phyloP scores from a whole-genome alignment of 2,797 vertebrate species.

The Toxotes lorentzi region DNA sequence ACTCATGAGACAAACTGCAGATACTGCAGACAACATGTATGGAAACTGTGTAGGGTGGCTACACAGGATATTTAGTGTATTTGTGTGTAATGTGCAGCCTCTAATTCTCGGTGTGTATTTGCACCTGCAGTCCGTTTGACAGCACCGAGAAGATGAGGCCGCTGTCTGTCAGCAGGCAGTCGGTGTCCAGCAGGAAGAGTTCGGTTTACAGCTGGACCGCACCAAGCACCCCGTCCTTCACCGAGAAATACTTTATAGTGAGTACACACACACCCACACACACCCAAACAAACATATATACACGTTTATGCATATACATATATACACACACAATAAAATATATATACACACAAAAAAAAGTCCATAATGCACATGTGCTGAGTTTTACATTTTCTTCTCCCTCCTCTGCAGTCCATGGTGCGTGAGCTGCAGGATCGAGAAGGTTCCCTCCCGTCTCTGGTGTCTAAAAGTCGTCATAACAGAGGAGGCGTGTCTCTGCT shows the following conservation, averaged over 20 bases:
- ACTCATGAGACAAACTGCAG: neutral
- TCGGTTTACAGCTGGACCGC: constrained; percentile 93
- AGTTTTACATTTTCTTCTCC: neutral
- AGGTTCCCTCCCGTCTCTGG: constrained; percentile 75
- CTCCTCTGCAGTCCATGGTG: constrained; percentile 83
- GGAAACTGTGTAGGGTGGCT: neutral
- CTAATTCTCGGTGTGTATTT: constrained; percentile 12
- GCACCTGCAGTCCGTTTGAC: constrained; percentile 84
- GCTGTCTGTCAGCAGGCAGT: constrained; percentile 85
- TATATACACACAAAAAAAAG: too few relatives aligned
- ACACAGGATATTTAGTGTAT: neutral
- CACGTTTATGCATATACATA: neutral
- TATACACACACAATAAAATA: too few relatives aligned
- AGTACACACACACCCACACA: constrained; percentile 64
- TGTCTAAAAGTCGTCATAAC: constrained; percentile 49
- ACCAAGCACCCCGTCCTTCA: constrained; percentile 93
- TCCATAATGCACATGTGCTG: too few relatives aligned
- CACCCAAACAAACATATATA: neutral
- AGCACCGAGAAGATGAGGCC: constrained; percentile 82
- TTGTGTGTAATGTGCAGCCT: neutral
- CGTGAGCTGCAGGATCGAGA: constrained; percentile 83
- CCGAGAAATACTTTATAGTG: constrained; percentile 93
- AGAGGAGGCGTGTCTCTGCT: constrained; percentile 87
- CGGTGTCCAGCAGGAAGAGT: constrained; percentile 89
- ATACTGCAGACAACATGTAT: neutral